A percentile compares a stretch with the other conserved stretches of the same genome.
These are phyloP conservation scores for Mythimna ferrago DNA, from an alignment of 2,888 invertebrate species.

Conservation along the genomic window DNA sequence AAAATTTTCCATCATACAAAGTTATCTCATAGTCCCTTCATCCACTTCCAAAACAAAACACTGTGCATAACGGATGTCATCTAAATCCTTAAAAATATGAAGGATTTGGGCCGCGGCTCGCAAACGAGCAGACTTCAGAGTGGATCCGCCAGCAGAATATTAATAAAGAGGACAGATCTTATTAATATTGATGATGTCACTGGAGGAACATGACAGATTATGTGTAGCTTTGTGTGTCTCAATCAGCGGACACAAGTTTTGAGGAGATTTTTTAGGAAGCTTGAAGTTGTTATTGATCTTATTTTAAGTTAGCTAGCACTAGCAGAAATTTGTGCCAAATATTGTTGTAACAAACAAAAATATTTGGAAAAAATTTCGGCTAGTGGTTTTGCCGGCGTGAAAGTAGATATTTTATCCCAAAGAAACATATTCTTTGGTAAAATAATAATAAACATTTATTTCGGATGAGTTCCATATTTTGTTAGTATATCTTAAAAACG, in stretches of 20 bases:
- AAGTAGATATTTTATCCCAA: too few species aligned
- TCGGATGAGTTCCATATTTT: too few species aligned
- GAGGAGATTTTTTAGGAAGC: not conserved
- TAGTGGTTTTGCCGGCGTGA: too few species aligned
- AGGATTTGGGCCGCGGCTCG: slow-evolving; percentile 56
- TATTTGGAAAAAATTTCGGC: too few species aligned
- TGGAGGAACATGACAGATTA: slow-evolving; percentile 54
- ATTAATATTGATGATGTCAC: slow-evolving; percentile 65
- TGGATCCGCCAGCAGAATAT: slow-evolving; percentile 56
- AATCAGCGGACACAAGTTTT: slow-evolving; percentile 51
- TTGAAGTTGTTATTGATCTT: not conserved
- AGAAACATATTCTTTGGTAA: too few species aligned
- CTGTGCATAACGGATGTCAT: slow-evolving; percentile 54
- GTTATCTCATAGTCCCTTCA: slow-evolving; percentile 43
- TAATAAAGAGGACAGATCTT: slow-evolving; percentile 57
- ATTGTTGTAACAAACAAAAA: not conserved
- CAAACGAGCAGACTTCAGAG: slow-evolving; percentile 58
- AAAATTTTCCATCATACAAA: slow-evolving; percentile 6
- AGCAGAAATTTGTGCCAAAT: too few species aligned
- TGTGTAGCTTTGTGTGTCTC: slow-evolving; percentile 45
- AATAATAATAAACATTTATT: too few species aligned
- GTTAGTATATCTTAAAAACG: too few species aligned
- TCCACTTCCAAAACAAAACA: slow-evolving; percentile 57
- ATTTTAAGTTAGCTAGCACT: not conserved
- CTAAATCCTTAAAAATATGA: slow-evolving; percentile 66